Base-by-base conservation (phyloP, 2,113 vertebrate species). In the Cisticola juncidis region DNA sequence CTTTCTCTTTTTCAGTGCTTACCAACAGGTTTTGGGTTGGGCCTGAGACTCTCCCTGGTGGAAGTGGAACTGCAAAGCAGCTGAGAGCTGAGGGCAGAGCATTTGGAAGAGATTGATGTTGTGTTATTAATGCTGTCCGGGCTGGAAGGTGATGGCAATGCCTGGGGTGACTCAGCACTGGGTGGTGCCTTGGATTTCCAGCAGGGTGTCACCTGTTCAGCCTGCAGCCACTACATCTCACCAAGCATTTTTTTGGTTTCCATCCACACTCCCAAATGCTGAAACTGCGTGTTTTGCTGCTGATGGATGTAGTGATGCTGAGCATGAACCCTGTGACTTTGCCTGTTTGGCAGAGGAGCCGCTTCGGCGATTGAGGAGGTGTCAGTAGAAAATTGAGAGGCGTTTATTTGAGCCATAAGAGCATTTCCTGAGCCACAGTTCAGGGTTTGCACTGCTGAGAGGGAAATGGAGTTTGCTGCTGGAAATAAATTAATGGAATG, bases 401-500 rank as follows among this genome's bases (percentile, higher is more conserved):
- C 24, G 6, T 93, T 96, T 83, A 80, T 94, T 88, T 86, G 81
- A 95, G 68, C 44, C 44, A 0, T 29, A 17, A 54, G 70, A 70
- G 42, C 4, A 9, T 93, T 96, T 92, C 90, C 92, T 78, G 85
- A 86, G 70, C 12, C 48, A 22, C 85, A 93, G 68, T 47, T 86
- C 42, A 58, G 54, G 36, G 71, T 70, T 82, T 92, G 69, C 51
- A 4, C 62, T n/a, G 69, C 35, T 70, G 79, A 82, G 81, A 92
- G 81, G 47, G 79, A 93, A 91, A 79, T 54, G 42, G 71, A 90
- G 71, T 70, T 85, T 73, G 86, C 71, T 77, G 33, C 26, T 91
- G 71, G 48, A 90, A 96, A 90, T 88, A 90, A 93, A 88, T 91
- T 83, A 96, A 90, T 83, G 84, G 71, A 83, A 90, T 14, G 40